Conservation (phyloP, 2,888 invertebrate genomes). For the Cordilura impudica region DNA sequence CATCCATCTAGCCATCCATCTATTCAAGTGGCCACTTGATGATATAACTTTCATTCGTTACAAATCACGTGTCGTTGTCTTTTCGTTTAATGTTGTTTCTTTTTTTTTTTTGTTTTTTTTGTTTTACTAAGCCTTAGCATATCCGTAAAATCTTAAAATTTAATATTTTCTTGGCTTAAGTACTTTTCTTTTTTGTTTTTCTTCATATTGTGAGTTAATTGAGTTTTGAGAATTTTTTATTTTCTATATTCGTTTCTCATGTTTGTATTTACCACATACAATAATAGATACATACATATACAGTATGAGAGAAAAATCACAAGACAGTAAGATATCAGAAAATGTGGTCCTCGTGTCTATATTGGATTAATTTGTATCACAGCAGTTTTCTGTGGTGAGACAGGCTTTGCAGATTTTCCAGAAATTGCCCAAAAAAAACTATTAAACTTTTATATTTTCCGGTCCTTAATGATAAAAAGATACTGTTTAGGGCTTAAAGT, state of each 20-base stretch:
- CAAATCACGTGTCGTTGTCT: slow-evolving; percentile 47
- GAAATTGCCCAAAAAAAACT: too few relatives aligned
- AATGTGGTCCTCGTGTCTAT: too few relatives aligned
- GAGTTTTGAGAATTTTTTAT: slow-evolving; percentile 11
- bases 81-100: background rate
- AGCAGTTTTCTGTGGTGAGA: too few relatives aligned
- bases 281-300: too few relatives aligned
- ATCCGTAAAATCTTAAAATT: slow-evolving; percentile 30
- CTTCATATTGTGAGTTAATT: slow-evolving; percentile 21
- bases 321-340: background rate
- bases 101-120: background rate
- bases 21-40: slow-evolving; percentile 47
- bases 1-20: slow-evolving; percentile 14
- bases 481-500: too few relatives aligned
- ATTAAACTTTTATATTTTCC: too few relatives aligned
- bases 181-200: background rate
- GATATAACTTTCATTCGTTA: slow-evolving; percentile 14
- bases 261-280: background rate
- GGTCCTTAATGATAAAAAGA: too few relatives aligned
- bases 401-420: too few relatives aligned
- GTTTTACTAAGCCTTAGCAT: background rate
- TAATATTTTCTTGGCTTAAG: slow-evolving; percentile 8
- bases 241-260: background rate
- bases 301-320: background rate
- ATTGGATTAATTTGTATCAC: too few relatives aligned